Evolutionary conservation across 2,113 vertebrate species (phyloP).

Genomic region (Chloroceryle aenea): DNA sequence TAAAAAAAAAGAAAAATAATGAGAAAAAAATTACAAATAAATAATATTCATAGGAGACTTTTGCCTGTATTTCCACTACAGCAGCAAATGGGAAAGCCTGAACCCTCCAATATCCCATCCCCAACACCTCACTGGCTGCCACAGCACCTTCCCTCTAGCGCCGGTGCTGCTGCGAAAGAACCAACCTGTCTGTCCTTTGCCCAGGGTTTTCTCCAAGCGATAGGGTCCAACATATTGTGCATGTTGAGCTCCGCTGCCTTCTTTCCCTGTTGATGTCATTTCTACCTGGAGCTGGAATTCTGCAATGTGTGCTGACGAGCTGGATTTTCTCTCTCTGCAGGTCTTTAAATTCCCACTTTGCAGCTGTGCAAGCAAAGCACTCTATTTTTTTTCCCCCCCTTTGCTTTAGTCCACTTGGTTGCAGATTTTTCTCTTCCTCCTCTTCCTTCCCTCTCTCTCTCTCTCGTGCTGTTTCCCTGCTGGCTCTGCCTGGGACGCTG

Average conservation of each 20-base stretch:
- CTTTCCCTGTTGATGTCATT: constrained; percentile 98
- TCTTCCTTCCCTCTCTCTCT: constrained; percentile 7
- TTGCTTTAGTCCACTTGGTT: constrained; percentile 65
- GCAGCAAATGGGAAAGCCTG: constrained; percentile 10
- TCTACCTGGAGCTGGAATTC: constrained; percentile 73
- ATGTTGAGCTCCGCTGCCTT: constrained; percentile 95
- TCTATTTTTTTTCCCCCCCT: neutral
- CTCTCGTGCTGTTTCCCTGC: neutral
- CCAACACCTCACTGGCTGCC: constrained; percentile 39
- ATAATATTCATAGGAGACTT: too few species aligned
- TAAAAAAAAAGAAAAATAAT: neutral
- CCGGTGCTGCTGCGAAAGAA: constrained; percentile 66
- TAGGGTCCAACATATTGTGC: constrained; percentile 99
- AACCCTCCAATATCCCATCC: constrained; percentile 32
- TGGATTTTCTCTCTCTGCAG: constrained; percentile 61
- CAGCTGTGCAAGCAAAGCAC: constrained; percentile 68
- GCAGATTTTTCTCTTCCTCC: constrained; percentile 60
- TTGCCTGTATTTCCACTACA: neutral
- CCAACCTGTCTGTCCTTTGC: constrained; percentile 99
- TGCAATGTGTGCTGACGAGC: constrained; percentile 70
- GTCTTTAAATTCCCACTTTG: constrained; percentile 72
- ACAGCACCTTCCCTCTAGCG: constrained; percentile 50
- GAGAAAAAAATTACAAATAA: neutral
- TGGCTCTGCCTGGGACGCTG: constrained; percentile 43
- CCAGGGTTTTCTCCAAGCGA: constrained; percentile 98